A percentile compares a stretch with the other conserved stretches of the same genome.
phyloP scores from a whole-genome alignment of 1,140 invertebrate genomes.

The Pygmarrhopalites habei region DNA sequence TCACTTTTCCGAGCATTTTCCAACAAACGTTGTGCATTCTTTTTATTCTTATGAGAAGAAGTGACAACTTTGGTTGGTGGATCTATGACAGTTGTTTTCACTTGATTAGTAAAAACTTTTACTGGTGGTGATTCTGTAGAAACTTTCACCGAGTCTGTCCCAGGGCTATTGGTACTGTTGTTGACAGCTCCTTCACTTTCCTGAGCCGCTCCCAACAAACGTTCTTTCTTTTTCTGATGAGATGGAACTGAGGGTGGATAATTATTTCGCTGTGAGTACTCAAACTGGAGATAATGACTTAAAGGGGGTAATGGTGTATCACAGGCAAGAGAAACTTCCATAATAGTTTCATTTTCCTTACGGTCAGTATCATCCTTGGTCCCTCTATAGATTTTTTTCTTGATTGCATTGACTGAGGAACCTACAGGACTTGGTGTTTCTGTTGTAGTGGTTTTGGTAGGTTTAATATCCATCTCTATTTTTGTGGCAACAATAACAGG shows the following conservation, averaged over 20 bases:
- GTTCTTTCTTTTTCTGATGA: background rate
- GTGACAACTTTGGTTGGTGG: too few species aligned
- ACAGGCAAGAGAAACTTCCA: background rate
- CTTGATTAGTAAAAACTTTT: too few species aligned
- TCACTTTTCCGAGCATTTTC: too few species aligned
- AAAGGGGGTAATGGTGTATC: background rate
- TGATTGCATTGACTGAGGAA: background rate
- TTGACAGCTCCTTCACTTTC: background rate
- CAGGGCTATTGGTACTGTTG: background rate
- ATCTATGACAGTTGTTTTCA: too few species aligned
- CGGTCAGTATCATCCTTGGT: too few species aligned
- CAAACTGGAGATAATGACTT: background rate
- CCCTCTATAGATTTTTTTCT: background rate
- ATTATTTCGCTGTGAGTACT: background rate
- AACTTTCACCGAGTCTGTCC: too few species aligned
- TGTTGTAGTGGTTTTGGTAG: too few species aligned
- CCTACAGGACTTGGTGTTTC: background rate
- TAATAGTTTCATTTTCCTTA: constrained; percentile 10
- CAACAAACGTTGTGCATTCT: too few species aligned
- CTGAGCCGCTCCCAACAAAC: background rate
- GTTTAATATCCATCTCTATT: too few species aligned
- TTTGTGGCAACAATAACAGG: too few species aligned
- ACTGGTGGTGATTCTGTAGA: too few species aligned
- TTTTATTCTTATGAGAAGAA: too few species aligned
- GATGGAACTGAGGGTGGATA: background rate